Conservation (phyloP, 2,113 vertebrate genomes). For the Furnarius figulus region DNA sequence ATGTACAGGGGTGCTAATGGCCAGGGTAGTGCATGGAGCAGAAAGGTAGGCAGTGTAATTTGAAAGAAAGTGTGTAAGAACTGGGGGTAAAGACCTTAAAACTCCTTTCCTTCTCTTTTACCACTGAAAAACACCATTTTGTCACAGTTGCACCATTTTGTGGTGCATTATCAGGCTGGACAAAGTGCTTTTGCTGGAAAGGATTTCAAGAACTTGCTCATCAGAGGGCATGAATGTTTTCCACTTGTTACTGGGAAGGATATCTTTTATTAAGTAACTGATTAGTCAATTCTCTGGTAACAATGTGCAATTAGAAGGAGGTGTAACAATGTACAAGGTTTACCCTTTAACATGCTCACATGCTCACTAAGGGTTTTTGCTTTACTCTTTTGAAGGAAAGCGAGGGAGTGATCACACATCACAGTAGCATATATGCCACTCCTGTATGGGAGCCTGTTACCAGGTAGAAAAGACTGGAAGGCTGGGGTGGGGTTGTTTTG, state of each 20-base stretch:
- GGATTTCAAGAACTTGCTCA: background rate
- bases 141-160: background rate
- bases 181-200: background rate
- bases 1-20: background rate
- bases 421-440: background rate
- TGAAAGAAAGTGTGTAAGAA: background rate
- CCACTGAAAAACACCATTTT: background rate
- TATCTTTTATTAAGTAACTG: background rate
- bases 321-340: background rate
- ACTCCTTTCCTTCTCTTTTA: background rate
- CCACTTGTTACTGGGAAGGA: background rate
- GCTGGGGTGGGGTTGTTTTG: background rate
- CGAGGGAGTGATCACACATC: background rate
- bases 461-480: conserved; percentile 10
- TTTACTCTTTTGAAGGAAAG: background rate
- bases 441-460: background rate
- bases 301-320: background rate
- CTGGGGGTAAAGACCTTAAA: background rate
- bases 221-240: background rate
- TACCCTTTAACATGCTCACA: background rate
- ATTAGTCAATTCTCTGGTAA: background rate
- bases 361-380: background rate
- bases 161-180: background rate
- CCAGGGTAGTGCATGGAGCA: background rate
- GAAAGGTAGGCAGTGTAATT: background rate